Percentiles rank a stretch among this genome's conserved stretches.
Evolutionary conservation across 2,888 invertebrate species (phyloP).

Genomic region (Macaria notata): DNA sequence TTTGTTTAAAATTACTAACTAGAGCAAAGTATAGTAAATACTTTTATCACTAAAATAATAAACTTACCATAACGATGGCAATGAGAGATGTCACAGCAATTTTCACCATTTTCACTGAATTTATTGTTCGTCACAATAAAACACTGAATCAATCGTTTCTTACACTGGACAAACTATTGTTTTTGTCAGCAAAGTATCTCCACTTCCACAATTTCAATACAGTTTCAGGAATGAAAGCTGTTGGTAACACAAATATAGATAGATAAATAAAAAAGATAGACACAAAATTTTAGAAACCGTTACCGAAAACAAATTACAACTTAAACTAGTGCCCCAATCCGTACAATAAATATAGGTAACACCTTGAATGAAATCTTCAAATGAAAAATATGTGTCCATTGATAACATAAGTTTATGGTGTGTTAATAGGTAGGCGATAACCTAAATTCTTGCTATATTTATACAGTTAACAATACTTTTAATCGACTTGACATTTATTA

Average conservation of each 20-base stretch:
- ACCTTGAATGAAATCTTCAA: too few relatives aligned
- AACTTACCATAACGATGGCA: constrained; percentile 57
- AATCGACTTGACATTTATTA: constrained; percentile 11
- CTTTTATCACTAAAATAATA: too few relatives aligned
- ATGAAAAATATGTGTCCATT: constrained; percentile 17
- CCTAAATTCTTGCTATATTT: constrained; percentile 45
- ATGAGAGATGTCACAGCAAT: constrained; percentile 41
- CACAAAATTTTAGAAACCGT: too few relatives aligned
- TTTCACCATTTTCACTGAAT: constrained; percentile 49
- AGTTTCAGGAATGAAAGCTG: constrained; percentile 3
- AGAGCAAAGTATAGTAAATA: too few relatives aligned
- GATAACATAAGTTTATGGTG: constrained; percentile 49
- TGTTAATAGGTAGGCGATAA: constrained; percentile 49
- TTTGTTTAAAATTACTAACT: too few relatives aligned
- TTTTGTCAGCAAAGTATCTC: constrained; percentile 64
- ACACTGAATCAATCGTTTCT: constrained; percentile 48
- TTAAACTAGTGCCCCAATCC: too few relatives aligned
- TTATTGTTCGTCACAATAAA: constrained; percentile 30
- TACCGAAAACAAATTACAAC: too few relatives aligned
- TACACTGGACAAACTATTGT: constrained; percentile 58
- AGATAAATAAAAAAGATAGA: too few relatives aligned
- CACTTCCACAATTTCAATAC: too few relatives aligned
- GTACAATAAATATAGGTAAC: too few relatives aligned
- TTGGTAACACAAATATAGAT: constrained; percentile 1
- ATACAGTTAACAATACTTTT: constrained; percentile 29